A percentile compares a stretch with the other conserved stretches of the same genome.
Evolutionary conservation across 2,797 vertebrate genomes (phyloP).

Genomic region (Intellagama lesueurii): DNA sequence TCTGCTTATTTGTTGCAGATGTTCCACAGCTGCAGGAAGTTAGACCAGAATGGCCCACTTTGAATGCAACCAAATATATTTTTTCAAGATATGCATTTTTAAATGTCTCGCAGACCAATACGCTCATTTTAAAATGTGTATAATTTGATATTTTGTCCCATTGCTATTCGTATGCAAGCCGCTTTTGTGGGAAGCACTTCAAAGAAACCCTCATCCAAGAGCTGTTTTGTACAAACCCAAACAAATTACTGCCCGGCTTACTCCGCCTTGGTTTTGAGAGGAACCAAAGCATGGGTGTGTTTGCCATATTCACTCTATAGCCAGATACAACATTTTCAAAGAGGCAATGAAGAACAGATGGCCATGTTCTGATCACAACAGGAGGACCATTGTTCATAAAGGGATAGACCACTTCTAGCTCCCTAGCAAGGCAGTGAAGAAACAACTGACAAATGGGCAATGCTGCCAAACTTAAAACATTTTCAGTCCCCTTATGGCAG

Average conservation of each 20-base stretch:
- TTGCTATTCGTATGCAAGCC: constrained; percentile 67
- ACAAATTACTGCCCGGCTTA: constrained; percentile 77
- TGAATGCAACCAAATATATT: constrained; percentile 72
- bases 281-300: constrained; percentile 80
- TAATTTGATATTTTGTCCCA: constrained; percentile 67
- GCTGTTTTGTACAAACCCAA: constrained; percentile 56
- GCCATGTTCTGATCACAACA: background rate
- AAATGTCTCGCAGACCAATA: constrained; percentile 69
- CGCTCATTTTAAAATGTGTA: constrained; percentile 67
- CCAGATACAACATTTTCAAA: constrained; percentile 48
- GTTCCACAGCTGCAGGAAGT: constrained; percentile 74
- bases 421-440: background rate
- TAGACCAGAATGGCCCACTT: constrained; percentile 65
- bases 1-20: constrained; percentile 76
- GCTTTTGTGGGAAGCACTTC: constrained; percentile 64
- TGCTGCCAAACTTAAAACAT: background rate
- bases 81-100: constrained; percentile 65
- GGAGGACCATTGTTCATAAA: background rate
- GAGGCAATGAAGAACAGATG: background rate
- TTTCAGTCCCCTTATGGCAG: background rate
- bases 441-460: background rate
- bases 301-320: constrained; percentile 81
- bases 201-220: constrained; percentile 66
- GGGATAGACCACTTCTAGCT: background rate
- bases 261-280: constrained; percentile 82